phyloP scores from a whole-genome alignment of 2,797 vertebrate species.

The Octomys mimax region DNA sequence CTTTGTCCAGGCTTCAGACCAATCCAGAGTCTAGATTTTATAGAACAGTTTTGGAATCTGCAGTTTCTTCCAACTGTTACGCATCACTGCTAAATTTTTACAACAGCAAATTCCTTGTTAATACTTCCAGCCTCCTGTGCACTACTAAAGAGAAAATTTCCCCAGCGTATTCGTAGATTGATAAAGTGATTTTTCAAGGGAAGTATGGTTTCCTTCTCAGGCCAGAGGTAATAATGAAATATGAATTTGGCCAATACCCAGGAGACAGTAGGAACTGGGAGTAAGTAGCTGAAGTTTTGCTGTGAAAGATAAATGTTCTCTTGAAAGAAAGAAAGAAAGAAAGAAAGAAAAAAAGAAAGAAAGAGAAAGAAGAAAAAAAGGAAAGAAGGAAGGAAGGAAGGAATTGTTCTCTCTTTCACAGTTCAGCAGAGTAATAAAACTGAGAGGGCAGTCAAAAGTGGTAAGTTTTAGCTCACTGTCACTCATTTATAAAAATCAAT shows the following conservation, averaged over 20 bases:
- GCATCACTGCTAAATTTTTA: neutral
- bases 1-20: neutral
- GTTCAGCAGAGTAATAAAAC: neutral
- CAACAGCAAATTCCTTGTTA: neutral
- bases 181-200: neutral
- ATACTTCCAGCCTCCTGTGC: neutral
- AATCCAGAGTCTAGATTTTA: neutral
- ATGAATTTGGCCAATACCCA: neutral
- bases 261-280: neutral
- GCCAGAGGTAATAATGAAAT: neutral
- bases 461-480: neutral
- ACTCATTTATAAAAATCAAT: neutral
- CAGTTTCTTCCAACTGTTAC: neutral
- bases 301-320: neutral
- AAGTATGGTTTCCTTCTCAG: neutral
- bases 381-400: no score
- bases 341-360: no score
- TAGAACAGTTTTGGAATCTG: neutral
- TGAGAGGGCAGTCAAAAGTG: neutral
- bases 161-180: neutral
- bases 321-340: no score
- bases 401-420: neutral
- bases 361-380: no score
- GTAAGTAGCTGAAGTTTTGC: neutral
- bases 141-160: neutral